Percentiles rank a stretch among this genome's conserved stretches.
These are phyloP conservation scores for Turdus rufiventris DNA, from an alignment of 2,113 vertebrate species.

Conservation along the genomic window DNA sequence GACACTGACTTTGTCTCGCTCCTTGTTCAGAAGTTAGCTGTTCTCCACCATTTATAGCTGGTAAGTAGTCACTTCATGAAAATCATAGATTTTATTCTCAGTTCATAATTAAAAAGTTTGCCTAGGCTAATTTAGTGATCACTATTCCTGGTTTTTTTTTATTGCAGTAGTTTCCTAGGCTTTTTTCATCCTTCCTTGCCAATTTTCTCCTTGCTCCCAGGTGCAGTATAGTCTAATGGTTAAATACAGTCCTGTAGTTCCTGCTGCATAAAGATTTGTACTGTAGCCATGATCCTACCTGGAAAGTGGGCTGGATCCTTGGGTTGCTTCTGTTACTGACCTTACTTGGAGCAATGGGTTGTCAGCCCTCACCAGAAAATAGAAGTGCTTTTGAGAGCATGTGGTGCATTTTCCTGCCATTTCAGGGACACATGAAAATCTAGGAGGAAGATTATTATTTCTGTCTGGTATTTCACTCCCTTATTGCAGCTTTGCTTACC, in stretches of 20 bases:
- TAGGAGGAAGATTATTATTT: not conserved
- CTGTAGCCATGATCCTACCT: fast-evolving
- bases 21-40: not conserved
- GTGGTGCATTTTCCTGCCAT: not conserved
- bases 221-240: not conserved
- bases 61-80: not conserved
- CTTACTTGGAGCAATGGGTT: not conserved
- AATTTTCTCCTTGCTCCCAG: not conserved
- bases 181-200: not conserved
- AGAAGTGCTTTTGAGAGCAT: not conserved
- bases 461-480: not conserved
- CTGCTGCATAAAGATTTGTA: not conserved
- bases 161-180: not conserved
- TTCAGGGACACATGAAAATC: not conserved
- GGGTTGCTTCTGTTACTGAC: not conserved
- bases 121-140: not conserved
- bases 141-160: not conserved
- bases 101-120: not conserved
- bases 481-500: not conserved
- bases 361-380: not conserved
- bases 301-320: not conserved
- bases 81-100: not conserved
- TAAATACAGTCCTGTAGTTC: not conserved
- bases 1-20: not conserved
- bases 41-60: not conserved